Conservation (phyloP, 2,888 invertebrate species). For the Ceraclea dissimilis region DNA sequence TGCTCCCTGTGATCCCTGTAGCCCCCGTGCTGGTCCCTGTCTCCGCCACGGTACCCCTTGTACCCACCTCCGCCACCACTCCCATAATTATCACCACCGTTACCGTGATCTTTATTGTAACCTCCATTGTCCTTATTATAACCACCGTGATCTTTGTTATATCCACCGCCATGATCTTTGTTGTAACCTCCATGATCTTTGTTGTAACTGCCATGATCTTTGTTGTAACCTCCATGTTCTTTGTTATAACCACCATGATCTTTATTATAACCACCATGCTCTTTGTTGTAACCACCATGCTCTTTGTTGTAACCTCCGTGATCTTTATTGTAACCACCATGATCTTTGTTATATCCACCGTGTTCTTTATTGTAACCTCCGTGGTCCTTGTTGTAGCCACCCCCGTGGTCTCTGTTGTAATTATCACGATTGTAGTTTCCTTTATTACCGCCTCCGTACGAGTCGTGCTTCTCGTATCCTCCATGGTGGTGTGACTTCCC, state of each 20-base stretch:
- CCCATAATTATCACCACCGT: slow-evolving; percentile 14
- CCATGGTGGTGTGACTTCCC: slow-evolving; percentile 13
- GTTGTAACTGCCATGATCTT: slow-evolving; percentile 16
- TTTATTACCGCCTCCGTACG: slow-evolving; percentile 29
- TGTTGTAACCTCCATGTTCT: slow-evolving; percentile 17
- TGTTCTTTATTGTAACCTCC: slow-evolving; percentile 35
- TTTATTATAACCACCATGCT: slow-evolving; percentile 17
- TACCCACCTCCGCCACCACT: slow-evolving; percentile 32
- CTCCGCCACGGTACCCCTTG: slow-evolving; percentile 30
- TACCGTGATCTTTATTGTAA: slow-evolving; percentile 10
- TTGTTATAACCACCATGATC: slow-evolving; percentile 15
- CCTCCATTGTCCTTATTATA: slow-evolving; percentile 19
- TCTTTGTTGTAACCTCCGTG: slow-evolving; percentile 19
- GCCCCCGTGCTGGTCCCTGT: slow-evolving; percentile 35
- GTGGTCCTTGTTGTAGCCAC: slow-evolving; percentile 25
- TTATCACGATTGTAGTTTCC: slow-evolving; percentile 37
- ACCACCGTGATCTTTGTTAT: slow-evolving; percentile 26
- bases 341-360: slow-evolving; percentile 37
- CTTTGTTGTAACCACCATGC: slow-evolving; percentile 19
- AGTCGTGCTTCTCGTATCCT: slow-evolving; percentile 20
- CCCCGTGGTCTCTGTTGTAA: slow-evolving; percentile 34
- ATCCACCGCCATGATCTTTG: slow-evolving; percentile 16
- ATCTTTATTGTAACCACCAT: slow-evolving; percentile 32
- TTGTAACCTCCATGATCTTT: slow-evolving; percentile 18
- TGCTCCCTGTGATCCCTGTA: slow-evolving; percentile 28